These are phyloP conservation scores for Platanista minor DNA, from an alignment of 2,113 vertebrate genomes.

Conservation along the genomic window DNA sequence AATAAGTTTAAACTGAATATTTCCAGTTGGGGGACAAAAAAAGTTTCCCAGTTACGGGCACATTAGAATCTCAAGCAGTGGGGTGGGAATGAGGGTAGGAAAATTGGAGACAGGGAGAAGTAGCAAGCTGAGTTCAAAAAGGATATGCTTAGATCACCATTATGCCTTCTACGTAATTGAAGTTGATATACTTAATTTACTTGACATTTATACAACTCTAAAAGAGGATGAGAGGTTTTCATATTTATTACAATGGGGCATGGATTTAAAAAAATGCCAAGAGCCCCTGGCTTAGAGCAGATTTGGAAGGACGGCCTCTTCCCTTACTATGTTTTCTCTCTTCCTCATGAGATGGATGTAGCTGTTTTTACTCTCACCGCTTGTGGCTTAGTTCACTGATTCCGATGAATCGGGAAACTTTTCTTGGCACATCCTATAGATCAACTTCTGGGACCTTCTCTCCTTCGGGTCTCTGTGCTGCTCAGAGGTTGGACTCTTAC, in stretches of 20 bases:
- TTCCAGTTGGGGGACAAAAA: background rate
- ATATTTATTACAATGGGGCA: background rate
- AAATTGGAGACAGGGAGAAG: background rate
- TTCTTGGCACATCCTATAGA: background rate
- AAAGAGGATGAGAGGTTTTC: background rate
- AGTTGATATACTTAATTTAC: background rate
- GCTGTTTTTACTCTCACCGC: constrained; percentile 38
- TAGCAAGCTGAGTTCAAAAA: background rate
- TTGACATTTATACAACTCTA: background rate
- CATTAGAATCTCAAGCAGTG: background rate
- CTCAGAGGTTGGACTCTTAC: background rate
- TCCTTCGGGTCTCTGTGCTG: background rate
- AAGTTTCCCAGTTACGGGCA: background rate
- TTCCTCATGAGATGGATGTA: constrained; percentile 45
- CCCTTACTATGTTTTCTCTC: background rate
- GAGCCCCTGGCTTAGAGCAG: background rate
- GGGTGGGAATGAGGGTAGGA: background rate
- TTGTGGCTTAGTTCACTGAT: constrained; percentile 48
- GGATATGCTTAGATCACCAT: background rate
- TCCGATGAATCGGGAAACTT: constrained; percentile 46
- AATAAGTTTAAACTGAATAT: background rate
- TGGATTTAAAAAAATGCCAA: background rate
- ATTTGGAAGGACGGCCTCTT: background rate
- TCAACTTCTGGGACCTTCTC: background rate
- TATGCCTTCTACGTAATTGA: background rate